Evolutionary conservation across 2,888 invertebrate genomes (phyloP).

Genomic region (Lymantria monacha): DNA sequence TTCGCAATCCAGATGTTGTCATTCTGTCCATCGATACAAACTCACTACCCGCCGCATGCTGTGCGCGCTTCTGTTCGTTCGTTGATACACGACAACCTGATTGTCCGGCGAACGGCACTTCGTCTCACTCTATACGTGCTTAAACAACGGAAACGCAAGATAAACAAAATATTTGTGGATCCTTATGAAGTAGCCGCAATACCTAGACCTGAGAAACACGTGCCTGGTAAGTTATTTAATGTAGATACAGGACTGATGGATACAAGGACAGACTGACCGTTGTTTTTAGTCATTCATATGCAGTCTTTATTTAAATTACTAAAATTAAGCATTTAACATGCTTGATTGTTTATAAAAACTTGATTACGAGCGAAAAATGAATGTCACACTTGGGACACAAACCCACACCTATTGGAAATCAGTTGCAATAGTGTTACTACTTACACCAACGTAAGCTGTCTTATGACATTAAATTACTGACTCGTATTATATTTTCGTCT

Average conservation of each 20-base stretch:
- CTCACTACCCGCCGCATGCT: constrained; percentile 83
- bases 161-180: constrained; percentile 83
- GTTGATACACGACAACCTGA: constrained; percentile 89
- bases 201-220: constrained; percentile 44
- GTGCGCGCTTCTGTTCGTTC: constrained; percentile 85
- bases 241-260: background rate
- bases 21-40: constrained; percentile 87
- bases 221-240: constrained; percentile 54
- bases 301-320: too few species aligned
- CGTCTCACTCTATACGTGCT: constrained; percentile 84
- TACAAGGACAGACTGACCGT: too few species aligned
- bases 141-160: constrained; percentile 87
- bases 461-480: too few species aligned
- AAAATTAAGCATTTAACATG: too few species aligned
- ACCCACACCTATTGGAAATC: too few species aligned
- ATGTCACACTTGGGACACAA: too few species aligned
- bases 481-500: too few species aligned
- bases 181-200: constrained; percentile 73
- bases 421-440: too few species aligned
- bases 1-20: constrained; percentile 88
- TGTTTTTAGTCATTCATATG: too few species aligned
- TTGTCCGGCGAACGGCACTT: constrained; percentile 88
- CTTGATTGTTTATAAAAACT: too few species aligned
- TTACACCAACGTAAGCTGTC: too few species aligned
- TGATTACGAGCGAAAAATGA: too few species aligned